Percentiles rank a stretch among this genome's conserved stretches.
phyloP scores from a whole-genome alignment of 2,113 vertebrate species.

The Arenaria interpres region DNA sequence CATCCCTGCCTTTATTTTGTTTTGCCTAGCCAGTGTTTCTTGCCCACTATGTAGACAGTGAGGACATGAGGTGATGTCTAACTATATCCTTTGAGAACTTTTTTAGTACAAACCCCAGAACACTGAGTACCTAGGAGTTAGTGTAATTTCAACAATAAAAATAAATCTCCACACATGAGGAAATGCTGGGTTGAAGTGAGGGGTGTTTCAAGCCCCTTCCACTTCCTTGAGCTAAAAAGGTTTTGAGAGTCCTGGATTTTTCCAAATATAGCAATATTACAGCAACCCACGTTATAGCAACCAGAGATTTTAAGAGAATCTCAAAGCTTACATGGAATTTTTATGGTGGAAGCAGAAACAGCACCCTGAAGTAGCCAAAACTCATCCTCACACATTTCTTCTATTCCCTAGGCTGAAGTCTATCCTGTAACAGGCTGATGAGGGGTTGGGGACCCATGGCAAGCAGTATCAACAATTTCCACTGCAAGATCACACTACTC shows the following conservation, averaged over 20 bases:
- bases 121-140: neutral
- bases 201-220: neutral
- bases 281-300: too few relatives aligned
- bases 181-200: neutral
- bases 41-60: neutral
- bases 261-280: neutral
- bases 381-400: neutral
- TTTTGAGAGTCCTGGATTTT: neutral
- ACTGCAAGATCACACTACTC: rapidly evolving
- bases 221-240: neutral
- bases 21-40: neutral
- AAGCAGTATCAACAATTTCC: neutral
- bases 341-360: neutral
- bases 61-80: neutral
- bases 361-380: neutral
- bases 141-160: neutral
- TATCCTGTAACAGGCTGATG: neutral
- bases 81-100: neutral
- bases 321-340: neutral
- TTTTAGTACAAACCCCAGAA: neutral
- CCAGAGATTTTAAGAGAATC: neutral
- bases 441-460: neutral
- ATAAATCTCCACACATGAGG: neutral
- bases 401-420: neutral
- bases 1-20: neutral